Percentiles rank a stretch among this genome's conserved stretches.
Evolutionary conservation across 1,140 invertebrate genomes (phyloP).

Genomic region (Aporrectodea caliginosa): DNA sequence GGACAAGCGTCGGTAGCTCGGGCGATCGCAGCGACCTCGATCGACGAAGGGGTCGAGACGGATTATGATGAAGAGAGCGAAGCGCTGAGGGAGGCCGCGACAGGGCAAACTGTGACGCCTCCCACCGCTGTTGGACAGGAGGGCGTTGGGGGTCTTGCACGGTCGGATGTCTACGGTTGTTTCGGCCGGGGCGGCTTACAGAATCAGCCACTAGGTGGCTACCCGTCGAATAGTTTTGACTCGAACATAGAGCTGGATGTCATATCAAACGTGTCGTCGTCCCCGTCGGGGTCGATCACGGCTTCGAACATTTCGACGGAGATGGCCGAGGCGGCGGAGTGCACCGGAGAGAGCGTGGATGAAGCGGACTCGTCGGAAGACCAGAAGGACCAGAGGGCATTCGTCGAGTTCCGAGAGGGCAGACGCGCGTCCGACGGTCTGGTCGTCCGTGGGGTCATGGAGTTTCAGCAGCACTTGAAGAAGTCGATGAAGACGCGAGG

Average conservation of each 20-base stretch:
- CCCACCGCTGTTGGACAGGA: not conserved
- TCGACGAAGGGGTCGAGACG: not conserved
- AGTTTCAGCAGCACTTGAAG: slow-evolving; percentile 68
- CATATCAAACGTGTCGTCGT: slow-evolving; percentile 65
- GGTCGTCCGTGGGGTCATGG: slow-evolving; percentile 58
- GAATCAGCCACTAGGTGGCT: slow-evolving; percentile 7
- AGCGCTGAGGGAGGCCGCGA: slow-evolving; percentile 27
- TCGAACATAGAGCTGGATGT: slow-evolving; percentile 78
- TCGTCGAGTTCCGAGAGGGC: slow-evolving; percentile 80
- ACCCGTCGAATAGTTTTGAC: slow-evolving; percentile 76
- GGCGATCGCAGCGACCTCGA: not conserved
- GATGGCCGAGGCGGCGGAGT: not conserved
- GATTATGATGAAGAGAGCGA: slow-evolving; percentile 59
- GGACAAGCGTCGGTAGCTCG: not conserved
- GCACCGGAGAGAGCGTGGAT: not conserved
- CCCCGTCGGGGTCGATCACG: slow-evolving; percentile 26
- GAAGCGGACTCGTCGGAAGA: slow-evolving; percentile 41
- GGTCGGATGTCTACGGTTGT: not conserved
- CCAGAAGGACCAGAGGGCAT: slow-evolving; percentile 68
- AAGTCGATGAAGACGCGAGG: slow-evolving; percentile 73
- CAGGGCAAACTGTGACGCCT: not conserved
- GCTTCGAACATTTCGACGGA: not conserved
- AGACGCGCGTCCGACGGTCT: slow-evolving; percentile 79
- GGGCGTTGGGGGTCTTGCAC: not conserved
- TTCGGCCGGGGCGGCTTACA: not conserved